A percentile compares a stretch with the other conserved stretches of the same genome.
phyloP scores from a whole-genome alignment of 2,888 invertebrate genomes.

The Cataglyphis albicans region DNA sequence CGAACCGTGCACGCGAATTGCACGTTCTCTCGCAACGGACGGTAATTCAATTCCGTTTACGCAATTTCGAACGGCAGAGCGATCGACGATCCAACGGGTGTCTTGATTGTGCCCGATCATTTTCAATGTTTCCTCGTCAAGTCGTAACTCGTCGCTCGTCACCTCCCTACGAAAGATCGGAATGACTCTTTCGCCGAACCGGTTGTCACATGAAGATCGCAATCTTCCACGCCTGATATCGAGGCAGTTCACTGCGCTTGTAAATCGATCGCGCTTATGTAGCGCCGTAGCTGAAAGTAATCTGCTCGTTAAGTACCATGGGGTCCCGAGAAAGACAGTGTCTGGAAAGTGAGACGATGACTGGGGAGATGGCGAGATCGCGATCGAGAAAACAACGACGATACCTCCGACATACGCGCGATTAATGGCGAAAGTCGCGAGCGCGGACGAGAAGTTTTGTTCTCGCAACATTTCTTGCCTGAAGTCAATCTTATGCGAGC shows the following conservation, averaged over 20 bases:
- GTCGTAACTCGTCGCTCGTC: conserved; percentile 7
- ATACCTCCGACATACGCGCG: conserved; percentile 61
- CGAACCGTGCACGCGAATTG: conserved; percentile 64
- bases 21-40: conserved; percentile 55
- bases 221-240: conserved; percentile 57
- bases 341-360: conserved; percentile 64
- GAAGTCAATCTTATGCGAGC: conserved; percentile 22
- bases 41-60: conserved; percentile 78
- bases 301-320: conserved; percentile 73
- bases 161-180: conserved; percentile 15
- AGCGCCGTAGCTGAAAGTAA: conserved; percentile 69
- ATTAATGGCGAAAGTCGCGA: conserved; percentile 66
- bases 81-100: conserved; percentile 68
- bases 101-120: conserved; percentile 39
- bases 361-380: conserved; percentile 53
- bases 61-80: conserved; percentile 72
- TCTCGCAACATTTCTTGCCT: conserved; percentile 41
- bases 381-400: conserved; percentile 67
- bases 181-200: conserved; percentile 26
- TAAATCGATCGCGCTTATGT: conserved; percentile 69
- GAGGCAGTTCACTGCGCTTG: conserved; percentile 54
- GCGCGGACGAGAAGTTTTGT: conserved; percentile 28
- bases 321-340: conserved; percentile 62
- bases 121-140: conserved; percentile 9
- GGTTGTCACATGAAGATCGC: conserved; percentile 39